phyloP scores from a whole-genome alignment of 2,888 invertebrate species.

The Leptothorax acervorum region DNA sequence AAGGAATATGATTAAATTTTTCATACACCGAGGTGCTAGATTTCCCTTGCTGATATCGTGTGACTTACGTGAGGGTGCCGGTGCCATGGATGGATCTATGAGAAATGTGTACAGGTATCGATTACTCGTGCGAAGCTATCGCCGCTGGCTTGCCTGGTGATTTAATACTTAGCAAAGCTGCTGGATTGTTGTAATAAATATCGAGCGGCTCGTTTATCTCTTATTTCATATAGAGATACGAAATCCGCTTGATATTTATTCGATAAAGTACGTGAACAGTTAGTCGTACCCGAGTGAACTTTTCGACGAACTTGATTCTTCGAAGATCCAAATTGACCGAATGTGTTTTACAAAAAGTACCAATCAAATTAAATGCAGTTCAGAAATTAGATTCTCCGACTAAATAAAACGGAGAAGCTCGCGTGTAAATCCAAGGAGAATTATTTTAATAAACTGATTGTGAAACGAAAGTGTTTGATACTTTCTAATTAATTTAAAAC shows the following conservation, averaged over 20 bases:
- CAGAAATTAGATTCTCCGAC: background rate
- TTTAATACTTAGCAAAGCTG: constrained; percentile 58
- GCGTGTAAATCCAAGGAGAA: background rate
- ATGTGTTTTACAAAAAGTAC: background rate
- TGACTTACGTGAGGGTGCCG: constrained; percentile 76
- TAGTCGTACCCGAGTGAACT: background rate
- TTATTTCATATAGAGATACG: background rate
- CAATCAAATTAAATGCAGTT: background rate
- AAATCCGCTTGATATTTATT: constrained; percentile 22
- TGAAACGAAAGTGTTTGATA: background rate
- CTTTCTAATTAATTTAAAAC: background rate
- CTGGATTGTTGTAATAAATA: constrained; percentile 26
- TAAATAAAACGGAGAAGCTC: background rate
- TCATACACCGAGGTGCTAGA: background rate
- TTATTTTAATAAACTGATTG: background rate
- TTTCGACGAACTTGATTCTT: constrained; percentile 9
- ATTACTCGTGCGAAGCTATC: constrained; percentile 56
- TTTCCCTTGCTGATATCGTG: constrained; percentile 32
- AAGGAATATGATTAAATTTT: constrained; percentile 25
- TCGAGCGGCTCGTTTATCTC: constrained; percentile 2
- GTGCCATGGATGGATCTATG: constrained; percentile 77
- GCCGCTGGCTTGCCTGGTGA: constrained; percentile 54
- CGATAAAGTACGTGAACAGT: background rate
- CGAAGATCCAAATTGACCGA: background rate
- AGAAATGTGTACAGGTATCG: constrained; percentile 81